Evolutionary conservation across 2,888 invertebrate species (phyloP), one percentile per base, ranked within the genome.

Genomic region (Phaonia tiefii): DNA sequence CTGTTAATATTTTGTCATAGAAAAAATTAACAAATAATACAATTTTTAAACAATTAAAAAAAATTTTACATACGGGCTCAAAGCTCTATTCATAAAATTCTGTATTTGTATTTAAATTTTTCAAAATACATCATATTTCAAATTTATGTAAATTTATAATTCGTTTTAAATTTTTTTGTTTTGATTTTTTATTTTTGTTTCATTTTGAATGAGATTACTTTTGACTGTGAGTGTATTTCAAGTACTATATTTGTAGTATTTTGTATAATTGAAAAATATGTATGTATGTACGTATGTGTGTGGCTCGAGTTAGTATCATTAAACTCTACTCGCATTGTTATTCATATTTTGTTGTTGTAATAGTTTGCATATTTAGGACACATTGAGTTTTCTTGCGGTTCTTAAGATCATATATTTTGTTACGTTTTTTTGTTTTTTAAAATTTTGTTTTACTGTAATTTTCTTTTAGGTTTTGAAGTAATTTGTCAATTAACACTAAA

Each of bases 311-410:
- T 22, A 31, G 31, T 51, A 44, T 69, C 37, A 63, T 66, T 44
- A 17, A 4, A 31, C 66, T 31, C 31, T 63, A 15, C 39, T 70
- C 25, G 13, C 1, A 44, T 72, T 25, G 39, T 39, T 67, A 22
- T 63, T 15, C 15, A 60, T 63, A 75, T 74, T 78, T 72, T n/a
- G n/a, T n/a, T n/a, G n/a, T n/a, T n/a, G n/a, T 71, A 81, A 81
- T 81, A 81, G 81, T 81, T 78, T 81, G 75, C 81, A 65, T 75
- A 72, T 49, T 75, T 81, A 81, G 81, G 81, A 81, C 75, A 81
- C 81, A 78, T 81, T 81, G 69, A 81, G 81, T 81, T 75, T 37
- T 73, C 31, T 76, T 39, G 17, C 66, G 73, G 37, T 58, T 60
- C 54, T 49, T 60, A 65, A 31, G 49, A 76, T 65, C 63, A 56